Conservation (phyloP, 2,888 invertebrate species). For the Ephialtes manifestator region DNA sequence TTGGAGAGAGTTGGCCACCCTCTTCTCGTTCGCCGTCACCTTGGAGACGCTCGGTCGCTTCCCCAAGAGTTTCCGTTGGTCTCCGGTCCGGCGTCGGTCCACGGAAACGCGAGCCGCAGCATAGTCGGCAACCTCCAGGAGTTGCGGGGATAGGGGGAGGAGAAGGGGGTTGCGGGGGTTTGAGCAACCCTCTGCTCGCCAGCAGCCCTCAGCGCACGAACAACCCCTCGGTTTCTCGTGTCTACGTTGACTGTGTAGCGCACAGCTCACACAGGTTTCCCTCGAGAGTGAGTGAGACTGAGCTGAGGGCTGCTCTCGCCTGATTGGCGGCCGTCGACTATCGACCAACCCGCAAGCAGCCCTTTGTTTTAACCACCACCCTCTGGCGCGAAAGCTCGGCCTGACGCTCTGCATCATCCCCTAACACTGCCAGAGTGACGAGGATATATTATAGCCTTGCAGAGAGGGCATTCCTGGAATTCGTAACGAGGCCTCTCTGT, state of each 20-base stretch:
- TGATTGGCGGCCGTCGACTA: constrained; percentile 85
- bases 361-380: constrained; percentile 85
- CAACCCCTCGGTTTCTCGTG: constrained; percentile 53
- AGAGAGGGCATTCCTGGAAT: neutral
- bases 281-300: constrained; percentile 48
- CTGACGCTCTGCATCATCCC: constrained; percentile 59
- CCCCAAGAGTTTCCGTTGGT: constrained; percentile 68
- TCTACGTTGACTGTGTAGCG: constrained; percentile 17
- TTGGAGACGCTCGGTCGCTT: constrained; percentile 79
- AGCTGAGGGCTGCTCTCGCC: constrained; percentile 79
- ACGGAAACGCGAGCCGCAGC: constrained; percentile 36
- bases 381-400: constrained; percentile 42
- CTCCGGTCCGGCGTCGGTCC: constrained; percentile 56
- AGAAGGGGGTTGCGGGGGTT: neutral
- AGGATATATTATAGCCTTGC: neutral
- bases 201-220: constrained; percentile 16
- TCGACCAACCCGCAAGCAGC: constrained; percentile 85
- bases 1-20: constrained; percentile 19
- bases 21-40: constrained; percentile 76
- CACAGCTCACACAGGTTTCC: constrained; percentile 23
- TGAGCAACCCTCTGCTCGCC: constrained; percentile 18
- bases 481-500: neutral
- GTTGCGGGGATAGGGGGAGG: neutral
- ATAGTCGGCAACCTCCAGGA: constrained; percentile 72
- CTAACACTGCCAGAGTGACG: constrained; percentile 13